Percentiles rank a stretch among this genome's conserved stretches.
phyloP scores from a whole-genome alignment of 2,797 vertebrate species.

The Pipistrellus kuhlii region DNA sequence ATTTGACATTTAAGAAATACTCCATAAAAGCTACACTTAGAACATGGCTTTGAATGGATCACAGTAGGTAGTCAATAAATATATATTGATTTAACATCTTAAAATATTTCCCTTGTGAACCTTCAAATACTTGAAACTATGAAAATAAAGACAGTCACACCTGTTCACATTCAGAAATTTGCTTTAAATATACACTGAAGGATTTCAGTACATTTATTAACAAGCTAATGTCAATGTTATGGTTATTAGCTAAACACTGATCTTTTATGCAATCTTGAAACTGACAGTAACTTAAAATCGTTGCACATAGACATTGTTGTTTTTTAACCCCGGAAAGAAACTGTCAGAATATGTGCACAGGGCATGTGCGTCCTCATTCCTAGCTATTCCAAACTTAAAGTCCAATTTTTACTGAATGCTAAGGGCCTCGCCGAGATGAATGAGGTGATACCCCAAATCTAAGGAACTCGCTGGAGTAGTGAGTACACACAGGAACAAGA shows the following conservation, averaged over 20 bases:
- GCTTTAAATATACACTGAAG: background rate
- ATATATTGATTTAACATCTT: background rate
- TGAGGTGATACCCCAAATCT: background rate
- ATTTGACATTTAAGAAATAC: background rate
- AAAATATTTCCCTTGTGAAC: background rate
- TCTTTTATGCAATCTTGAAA: background rate
- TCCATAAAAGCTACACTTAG: background rate
- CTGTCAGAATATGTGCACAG: background rate
- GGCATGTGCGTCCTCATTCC: background rate
- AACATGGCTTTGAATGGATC: background rate
- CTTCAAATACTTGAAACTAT: background rate
- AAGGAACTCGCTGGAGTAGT: background rate
- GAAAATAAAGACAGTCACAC: background rate
- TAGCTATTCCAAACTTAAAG: background rate
- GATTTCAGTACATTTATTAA: background rate
- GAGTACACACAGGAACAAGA: slow-evolving; percentile 23
- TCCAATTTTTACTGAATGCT: background rate
- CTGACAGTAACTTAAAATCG: background rate
- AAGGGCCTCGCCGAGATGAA: background rate
- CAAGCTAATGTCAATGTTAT: background rate
- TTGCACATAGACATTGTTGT: background rate
- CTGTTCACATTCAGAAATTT: background rate
- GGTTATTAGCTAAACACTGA: background rate
- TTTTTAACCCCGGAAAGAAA: background rate
- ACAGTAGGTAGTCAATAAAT: background rate